phyloP scores from a whole-genome alignment of 2,797 vertebrate genomes.

The Cichlasoma orientale region DNA sequence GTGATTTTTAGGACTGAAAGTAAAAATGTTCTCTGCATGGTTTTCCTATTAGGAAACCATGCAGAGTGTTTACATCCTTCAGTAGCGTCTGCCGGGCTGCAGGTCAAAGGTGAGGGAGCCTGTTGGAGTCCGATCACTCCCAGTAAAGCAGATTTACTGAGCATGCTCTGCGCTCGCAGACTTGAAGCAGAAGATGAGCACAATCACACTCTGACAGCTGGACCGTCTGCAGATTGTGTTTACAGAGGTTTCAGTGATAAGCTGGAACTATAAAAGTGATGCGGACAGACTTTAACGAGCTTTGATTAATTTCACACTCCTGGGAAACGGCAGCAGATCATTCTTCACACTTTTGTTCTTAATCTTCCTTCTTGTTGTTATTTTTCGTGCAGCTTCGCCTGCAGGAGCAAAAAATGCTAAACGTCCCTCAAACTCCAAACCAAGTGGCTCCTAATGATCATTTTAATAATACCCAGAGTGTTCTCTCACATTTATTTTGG shows the following conservation, averaged over 20 bases:
- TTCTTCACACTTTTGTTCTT: neutral
- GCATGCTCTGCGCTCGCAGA: neutral
- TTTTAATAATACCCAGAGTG: neutral
- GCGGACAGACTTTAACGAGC: neutral
- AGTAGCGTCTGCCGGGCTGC: neutral
- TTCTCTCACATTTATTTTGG: neutral
- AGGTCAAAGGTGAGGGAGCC: neutral
- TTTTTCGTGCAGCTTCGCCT: neutral
- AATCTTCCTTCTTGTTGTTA: neutral
- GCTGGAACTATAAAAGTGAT: neutral
- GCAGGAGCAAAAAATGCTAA: too few relatives aligned
- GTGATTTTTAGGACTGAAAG: neutral
- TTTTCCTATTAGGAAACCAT: too few relatives aligned
- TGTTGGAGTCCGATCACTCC: neutral
- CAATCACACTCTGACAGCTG: neutral
- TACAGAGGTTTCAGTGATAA: neutral
- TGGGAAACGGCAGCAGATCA: neutral
- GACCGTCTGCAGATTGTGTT: neutral
- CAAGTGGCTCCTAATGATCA: rapidly evolving
- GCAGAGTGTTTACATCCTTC: neutral
- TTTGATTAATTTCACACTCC: conserved; percentile 1
- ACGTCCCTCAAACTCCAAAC: neutral
- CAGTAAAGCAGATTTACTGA: neutral
- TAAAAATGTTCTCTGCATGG: rapidly evolving
- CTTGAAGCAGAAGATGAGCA: neutral